phyloP scores from a whole-genome alignment of 37 sponge, comb jelly and placozoan genomes.

The Mnemiopsis leidyi region DNA sequence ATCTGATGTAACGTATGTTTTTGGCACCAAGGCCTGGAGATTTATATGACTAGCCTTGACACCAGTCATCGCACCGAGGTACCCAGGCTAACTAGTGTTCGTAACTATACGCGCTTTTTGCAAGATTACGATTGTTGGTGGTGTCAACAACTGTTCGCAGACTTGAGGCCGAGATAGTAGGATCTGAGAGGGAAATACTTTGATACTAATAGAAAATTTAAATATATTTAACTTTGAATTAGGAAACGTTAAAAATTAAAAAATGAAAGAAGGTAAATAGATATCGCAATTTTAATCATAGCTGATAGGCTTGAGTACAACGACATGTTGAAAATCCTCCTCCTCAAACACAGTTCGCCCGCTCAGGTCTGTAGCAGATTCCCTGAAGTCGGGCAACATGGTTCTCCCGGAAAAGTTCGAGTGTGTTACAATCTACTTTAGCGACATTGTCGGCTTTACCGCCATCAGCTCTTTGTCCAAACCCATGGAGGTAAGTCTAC shows the following conservation, averaged over 20 bases:
- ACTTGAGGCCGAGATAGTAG: no score
- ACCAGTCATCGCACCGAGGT: neutral
- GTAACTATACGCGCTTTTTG: neutral
- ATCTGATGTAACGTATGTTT: neutral
- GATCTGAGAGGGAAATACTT: no score
- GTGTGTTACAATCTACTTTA: constrained; percentile 90
- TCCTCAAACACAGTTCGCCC: no score
- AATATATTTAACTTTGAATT: no score
- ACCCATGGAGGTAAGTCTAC: constrained; percentile 67
- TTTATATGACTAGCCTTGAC: neutral
- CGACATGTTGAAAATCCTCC: no score
- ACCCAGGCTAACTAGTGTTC: neutral
- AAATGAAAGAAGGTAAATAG: no score
- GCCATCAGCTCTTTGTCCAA: constrained; percentile 73
- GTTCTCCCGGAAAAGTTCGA: constrained; percentile 85
- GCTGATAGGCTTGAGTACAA: no score
- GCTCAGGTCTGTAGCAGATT: constrained; percentile 77
- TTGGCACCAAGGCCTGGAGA: neutral
- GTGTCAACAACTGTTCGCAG: no score
- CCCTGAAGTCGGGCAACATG: constrained; percentile 74
- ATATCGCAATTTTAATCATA: no score
- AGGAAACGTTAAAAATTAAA: no score
- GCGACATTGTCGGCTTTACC: constrained; percentile 92
- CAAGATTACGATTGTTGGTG: no score
- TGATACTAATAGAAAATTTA: no score